Base-by-base conservation (phyloP, 1,140 invertebrate genomes). In the Drosophila willistoni region DNA sequence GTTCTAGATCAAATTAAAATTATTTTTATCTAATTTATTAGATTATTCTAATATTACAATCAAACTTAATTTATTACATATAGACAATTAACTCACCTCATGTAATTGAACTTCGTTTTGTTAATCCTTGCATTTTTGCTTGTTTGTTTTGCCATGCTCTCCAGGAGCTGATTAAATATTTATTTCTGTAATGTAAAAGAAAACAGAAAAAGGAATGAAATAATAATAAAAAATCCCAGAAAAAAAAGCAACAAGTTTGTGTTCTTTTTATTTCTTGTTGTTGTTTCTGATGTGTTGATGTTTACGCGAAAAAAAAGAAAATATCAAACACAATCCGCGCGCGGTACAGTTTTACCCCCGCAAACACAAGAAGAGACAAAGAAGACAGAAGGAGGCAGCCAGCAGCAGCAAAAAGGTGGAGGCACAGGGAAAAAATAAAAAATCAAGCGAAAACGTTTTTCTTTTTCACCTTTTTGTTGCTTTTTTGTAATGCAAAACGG, bases 241-340 rank as follows among this genome's bases (percentile, higher is more conserved):
- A 12, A 51, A 59, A 70, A 68, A 77, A 87, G 83, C 83, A 87
- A 87, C 83, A 87, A 51, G 83, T 87, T 87, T 87, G 83, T 87
- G 87, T 87, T 60, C 66, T 67, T 73, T 59, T 34, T 47, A 2
- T 51, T 51, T 51, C 1, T 51, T 51, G 44, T 51, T 47, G 44
- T 19, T 51, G 44, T 51, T 51, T 51, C 19, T 51, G 44, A 51
- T 71, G 72, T 86, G 82, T 86, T 86, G 87, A 86, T 86, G 80
- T 86, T 87, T 89, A 80, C 83, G 83, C 83, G 84, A 89, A 89
- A 89, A 89, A 87, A 77, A 77, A 89, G 80, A 83, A 87, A 77
- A 77, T 77, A 34, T 79, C 83, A 87, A 83, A 36, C 7, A 87
- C 83, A 68, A 63, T 69, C 79, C 84, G 83, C 74, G 79, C 84